Evolutionary conservation across 2,113 vertebrate genomes (phyloP), one percentile per base, ranked within the genome.

Genomic region (Dicerorhinus sumatrensis): DNA sequence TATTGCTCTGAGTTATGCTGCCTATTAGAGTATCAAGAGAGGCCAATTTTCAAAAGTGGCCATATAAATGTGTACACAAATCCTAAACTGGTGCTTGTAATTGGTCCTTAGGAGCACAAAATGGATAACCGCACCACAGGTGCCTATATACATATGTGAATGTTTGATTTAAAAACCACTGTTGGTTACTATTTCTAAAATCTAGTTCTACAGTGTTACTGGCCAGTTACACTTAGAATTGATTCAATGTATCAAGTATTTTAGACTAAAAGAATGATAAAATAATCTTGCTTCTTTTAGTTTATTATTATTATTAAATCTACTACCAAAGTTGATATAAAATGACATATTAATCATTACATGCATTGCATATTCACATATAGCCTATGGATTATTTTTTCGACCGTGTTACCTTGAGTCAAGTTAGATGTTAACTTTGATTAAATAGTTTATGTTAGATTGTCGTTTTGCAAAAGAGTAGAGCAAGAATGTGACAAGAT

Each of bases 1-100:
- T 39, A 72, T n/a, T 29, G 7, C 0, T 92, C 33, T 94, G 84
- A 97, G 7, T 83, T 63, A 70, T 21, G 31, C 25, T 81, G n/a
- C 33, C 84, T 86, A 73, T 75, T 85, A 73, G 25, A 83, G 27
- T 93, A 86, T 54, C 93, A 84, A 67, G 31, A 39, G 25, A 96
- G 4, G 16, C 17, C 31, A 46, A 0, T 79, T 95, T 91, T 97
- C 46, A 70, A 91, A 97, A 83, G 16, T 76, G 36, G 18, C 8
- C 65, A 76, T 11, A 82, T 86, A 77, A 92, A 62, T 76, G 9
- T 87, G 13, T 48, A 39, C 7, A 75, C 25, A 65, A 85, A 54
- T 29, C 10, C 56, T 96, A 25, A 69, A 80, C 0, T 29, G 56
- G 3, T 77, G 21, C 42, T 84, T 51, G 6, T 46, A 92, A 80